Percentiles rank a stretch among this genome's conserved stretches.
phyloP scores from a whole-genome alignment of 2,888 invertebrate genomes.

The Netelia inedita region DNA sequence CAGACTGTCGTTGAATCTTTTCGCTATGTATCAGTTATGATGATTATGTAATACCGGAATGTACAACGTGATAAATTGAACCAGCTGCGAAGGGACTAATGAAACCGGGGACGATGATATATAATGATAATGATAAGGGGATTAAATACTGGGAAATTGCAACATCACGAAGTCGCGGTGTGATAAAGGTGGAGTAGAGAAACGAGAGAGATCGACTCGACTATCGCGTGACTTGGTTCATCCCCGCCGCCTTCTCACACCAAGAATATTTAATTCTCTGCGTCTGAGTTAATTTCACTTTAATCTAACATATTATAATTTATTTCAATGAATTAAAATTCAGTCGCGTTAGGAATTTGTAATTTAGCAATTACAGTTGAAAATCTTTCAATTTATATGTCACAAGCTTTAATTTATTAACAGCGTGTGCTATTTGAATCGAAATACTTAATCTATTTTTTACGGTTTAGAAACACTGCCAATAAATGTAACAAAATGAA shows the following conservation, averaged over 20 bases:
- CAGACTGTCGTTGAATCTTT: not conserved
- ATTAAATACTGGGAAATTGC: slow-evolving; percentile 17
- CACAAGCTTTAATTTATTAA: no score
- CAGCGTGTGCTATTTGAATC: no score
- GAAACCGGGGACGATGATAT: slow-evolving; percentile 25
- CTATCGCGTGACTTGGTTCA: slow-evolving; percentile 52
- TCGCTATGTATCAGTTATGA: not conserved
- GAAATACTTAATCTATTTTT: not conserved
- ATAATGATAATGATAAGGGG: slow-evolving; percentile 38
- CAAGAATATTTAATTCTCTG: slow-evolving; percentile 28
- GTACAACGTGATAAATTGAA: slow-evolving; percentile 31
- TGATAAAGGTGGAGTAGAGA: slow-evolving; percentile 11
- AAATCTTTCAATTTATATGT: no score
- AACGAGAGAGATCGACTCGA: slow-evolving; percentile 35
- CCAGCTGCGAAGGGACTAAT: slow-evolving; percentile 18
- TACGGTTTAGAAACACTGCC: not conserved
- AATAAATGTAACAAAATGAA: not conserved
- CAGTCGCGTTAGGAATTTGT: not conserved
- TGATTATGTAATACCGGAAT: slow-evolving; percentile 5
- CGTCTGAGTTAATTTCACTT: slow-evolving; percentile 38
- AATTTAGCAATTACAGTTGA: not conserved
- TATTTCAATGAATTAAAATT: not conserved
- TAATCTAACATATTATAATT: slow-evolving; percentile 15
- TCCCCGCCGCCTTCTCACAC: slow-evolving; percentile 17
- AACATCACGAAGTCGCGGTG: slow-evolving; percentile 14